Evolutionary conservation across 2,888 invertebrate species (phyloP).

Genomic region (Scaptomyza parva): DNA sequence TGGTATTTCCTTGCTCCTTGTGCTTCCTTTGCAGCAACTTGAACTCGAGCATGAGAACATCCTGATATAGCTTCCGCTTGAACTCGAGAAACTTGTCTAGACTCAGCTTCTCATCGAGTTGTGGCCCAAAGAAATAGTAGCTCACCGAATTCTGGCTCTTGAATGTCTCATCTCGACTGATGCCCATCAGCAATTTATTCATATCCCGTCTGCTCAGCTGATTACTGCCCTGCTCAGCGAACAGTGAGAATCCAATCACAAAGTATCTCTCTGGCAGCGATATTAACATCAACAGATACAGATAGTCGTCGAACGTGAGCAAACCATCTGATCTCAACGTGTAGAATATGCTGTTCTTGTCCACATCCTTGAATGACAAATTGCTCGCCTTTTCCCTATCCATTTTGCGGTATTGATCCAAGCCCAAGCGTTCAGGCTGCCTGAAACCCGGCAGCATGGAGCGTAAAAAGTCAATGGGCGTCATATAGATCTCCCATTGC

Average conservation of each 20-base stretch:
- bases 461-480: conserved; percentile 61
- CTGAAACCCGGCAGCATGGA: conserved; percentile 41
- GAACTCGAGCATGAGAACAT: conserved; percentile 48
- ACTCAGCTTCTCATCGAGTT: conserved; percentile 20
- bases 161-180: conserved; percentile 5
- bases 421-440: conserved; percentile 47
- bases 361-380: neutral
- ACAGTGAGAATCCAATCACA: conserved; percentile 40
- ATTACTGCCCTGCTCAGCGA: conserved; percentile 30
- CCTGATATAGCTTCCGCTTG: conserved; percentile 18
- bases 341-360: conserved; percentile 53
- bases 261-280: conserved; percentile 36
- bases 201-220: conserved; percentile 21
- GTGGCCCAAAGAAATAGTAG: conserved; percentile 38
- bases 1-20: neutral
- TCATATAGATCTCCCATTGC: conserved; percentile 51
- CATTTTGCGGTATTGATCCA: conserved; percentile 33
- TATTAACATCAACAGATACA: conserved; percentile 41
- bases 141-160: conserved; percentile 12
- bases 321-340: conserved; percentile 40
- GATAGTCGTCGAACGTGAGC: conserved; percentile 47
- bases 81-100: conserved; percentile 36
- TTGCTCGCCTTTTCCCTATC: neutral
- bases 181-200: conserved; percentile 11
- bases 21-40: conserved; percentile 18